These are phyloP conservation scores for Yponomeuta sedellus DNA, from an alignment of 2,888 invertebrate genomes.

Conservation along the genomic window DNA sequence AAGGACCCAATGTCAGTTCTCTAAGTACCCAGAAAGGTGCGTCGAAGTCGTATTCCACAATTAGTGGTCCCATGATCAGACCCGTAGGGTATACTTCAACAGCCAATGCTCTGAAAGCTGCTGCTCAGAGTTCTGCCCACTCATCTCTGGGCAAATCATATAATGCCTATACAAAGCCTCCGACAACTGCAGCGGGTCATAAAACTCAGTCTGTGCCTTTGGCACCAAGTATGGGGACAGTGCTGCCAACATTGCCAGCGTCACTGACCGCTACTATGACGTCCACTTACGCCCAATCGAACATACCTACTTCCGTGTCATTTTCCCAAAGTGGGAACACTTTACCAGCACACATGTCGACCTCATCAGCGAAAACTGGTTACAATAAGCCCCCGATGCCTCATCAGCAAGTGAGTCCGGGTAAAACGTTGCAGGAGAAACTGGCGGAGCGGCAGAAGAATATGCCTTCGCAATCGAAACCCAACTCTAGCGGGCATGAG, in stretches of 20 bases:
- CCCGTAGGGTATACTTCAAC: background rate
- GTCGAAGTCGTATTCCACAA: slow-evolving; percentile 3
- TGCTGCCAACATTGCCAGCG: slow-evolving; percentile 51
- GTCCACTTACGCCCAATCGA: slow-evolving; percentile 7
- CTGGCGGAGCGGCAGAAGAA: slow-evolving; percentile 80
- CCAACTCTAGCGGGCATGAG: slow-evolving; percentile 30
- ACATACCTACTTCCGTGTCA: background rate
- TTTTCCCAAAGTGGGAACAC: slow-evolving; percentile 1
- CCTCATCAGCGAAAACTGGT: slow-evolving; percentile 41
- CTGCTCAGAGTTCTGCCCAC: background rate
- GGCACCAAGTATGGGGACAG: slow-evolving; percentile 60
- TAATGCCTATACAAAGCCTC: background rate
- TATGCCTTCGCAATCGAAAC: slow-evolving; percentile 40
- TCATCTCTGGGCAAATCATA: background rate
- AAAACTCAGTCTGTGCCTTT: slow-evolving; percentile 42
- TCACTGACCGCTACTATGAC: slow-evolving; percentile 51
- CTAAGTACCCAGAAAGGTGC: background rate
- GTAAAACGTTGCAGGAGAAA: slow-evolving; percentile 82
- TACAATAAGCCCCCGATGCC: slow-evolving; percentile 53
- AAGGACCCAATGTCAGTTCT: background rate
- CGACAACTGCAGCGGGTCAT: slow-evolving; percentile 22
- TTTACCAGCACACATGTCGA: slow-evolving; percentile 46
- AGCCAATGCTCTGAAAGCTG: background rate
- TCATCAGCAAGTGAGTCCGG: slow-evolving; percentile 70
- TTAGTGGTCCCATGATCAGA: background rate